phyloP scores from a whole-genome alignment of 2,797 vertebrate genomes.

The Carcharodon carcharias region DNA sequence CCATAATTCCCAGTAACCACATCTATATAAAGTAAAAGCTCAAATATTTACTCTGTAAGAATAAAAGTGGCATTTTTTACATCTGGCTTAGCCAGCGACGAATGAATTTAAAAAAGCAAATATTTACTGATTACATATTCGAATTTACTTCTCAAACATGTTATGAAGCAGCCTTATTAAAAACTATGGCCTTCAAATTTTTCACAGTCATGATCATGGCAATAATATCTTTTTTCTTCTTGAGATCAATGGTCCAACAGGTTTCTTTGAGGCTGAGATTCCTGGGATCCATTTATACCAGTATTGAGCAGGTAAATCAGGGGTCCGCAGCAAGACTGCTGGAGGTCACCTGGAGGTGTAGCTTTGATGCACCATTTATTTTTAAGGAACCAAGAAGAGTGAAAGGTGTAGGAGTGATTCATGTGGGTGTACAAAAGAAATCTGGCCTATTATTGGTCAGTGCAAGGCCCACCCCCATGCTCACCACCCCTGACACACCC shows the following conservation, averaged over 20 bases:
- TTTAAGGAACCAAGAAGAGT: not conserved
- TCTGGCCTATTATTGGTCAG: not conserved
- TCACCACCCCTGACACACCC: not conserved
- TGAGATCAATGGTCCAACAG: not conserved
- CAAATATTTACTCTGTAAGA: not conserved
- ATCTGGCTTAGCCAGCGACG: no score
- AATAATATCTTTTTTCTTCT: not conserved
- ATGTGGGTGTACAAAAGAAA: not conserved
- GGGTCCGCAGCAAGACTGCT: not conserved
- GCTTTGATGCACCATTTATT: not conserved
- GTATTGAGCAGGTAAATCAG: not conserved
- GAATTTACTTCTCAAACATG: not conserved
- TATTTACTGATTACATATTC: not conserved
- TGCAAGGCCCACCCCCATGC: no score
- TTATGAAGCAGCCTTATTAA: not conserved
- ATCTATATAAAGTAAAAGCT: not conserved
- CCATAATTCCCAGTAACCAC: not conserved
- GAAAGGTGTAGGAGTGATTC: not conserved
- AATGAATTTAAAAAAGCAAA: not conserved
- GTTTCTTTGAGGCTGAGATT: not conserved
- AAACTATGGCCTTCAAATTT: not conserved
- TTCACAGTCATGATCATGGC: not conserved
- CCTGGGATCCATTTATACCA: not conserved
- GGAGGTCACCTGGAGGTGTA: not conserved
- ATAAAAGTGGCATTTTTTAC: not conserved